Percentiles rank a stretch among this genome's conserved stretches.
Conservation (phyloP, 2,113 vertebrate species). For the Phaethon lepturus region DNA sequence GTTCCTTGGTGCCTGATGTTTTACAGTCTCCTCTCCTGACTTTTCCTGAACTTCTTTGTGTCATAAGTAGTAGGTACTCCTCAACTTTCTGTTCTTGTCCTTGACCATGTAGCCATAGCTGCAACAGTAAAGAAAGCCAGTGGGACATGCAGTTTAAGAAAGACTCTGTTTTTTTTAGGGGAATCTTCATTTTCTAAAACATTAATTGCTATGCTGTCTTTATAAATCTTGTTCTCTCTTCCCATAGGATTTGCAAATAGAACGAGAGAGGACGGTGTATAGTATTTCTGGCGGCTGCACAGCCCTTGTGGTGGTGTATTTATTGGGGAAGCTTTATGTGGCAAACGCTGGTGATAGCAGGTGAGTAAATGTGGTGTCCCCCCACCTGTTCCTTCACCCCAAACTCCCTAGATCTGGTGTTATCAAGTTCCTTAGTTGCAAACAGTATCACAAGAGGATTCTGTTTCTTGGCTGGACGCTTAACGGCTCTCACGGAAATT, state of each 20-base stretch:
- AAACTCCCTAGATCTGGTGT: not conserved
- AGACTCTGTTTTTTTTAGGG: not conserved
- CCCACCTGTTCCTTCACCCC: not conserved
- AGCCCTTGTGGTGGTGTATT: constrained; percentile 88
- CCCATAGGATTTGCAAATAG: constrained; percentile 90
- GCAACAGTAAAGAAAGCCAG: not conserved
- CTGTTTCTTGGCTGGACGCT: not conserved
- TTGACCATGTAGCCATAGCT: not conserved
- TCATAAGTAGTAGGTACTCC: not conserved
- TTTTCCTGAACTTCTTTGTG: not conserved
- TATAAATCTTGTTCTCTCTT: not conserved
- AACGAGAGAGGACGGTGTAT: constrained; percentile 86
- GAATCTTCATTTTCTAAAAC: not conserved
- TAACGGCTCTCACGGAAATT: not conserved
- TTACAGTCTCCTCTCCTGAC: not conserved
- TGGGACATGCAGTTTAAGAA: not conserved
- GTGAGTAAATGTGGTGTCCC: constrained; percentile 70
- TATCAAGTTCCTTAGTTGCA: not conserved
- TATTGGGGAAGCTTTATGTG: constrained; percentile 93
- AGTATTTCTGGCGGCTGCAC: constrained; percentile 94
- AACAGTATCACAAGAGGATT: not conserved
- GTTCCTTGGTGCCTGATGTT: not conserved
- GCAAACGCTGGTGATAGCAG: constrained; percentile 97
- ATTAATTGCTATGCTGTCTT: not conserved
- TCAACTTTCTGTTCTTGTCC: not conserved